Conservation (phyloP, 1,140 invertebrate genomes). For the Habropoda laboriosa region DNA sequence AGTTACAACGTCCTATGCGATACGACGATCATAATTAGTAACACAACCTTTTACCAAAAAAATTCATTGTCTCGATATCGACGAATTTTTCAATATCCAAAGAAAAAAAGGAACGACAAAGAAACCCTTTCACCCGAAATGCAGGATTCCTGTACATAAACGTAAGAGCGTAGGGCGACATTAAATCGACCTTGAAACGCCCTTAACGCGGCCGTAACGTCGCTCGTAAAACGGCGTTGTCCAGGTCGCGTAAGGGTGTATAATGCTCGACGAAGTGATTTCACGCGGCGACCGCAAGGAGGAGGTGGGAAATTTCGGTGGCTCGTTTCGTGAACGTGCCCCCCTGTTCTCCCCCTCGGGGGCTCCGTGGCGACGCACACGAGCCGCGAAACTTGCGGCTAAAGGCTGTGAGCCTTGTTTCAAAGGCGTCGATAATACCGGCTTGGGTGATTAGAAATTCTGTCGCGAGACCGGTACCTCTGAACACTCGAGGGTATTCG, state of each 20-base stretch:
- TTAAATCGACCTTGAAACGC: slow-evolving; percentile 23
- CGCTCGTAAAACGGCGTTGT: background rate
- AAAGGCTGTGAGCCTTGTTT: slow-evolving; percentile 4
- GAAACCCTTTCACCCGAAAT: background rate
- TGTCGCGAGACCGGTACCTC: slow-evolving; percentile 13
- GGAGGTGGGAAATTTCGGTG: background rate
- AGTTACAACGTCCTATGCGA: too few species aligned
- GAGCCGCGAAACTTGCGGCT: slow-evolving; percentile 17
- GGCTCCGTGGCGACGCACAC: background rate
- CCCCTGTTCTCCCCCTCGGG: too few species aligned
- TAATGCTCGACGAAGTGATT: slow-evolving; percentile 16
- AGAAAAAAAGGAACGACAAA: too few species aligned
- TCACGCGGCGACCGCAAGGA: slow-evolving; percentile 7
- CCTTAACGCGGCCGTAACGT: background rate
- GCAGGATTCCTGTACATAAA: background rate
- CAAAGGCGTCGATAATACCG: slow-evolving; percentile 59
- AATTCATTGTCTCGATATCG: too few species aligned
- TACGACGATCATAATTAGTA: too few species aligned
- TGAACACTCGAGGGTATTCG: slow-evolving; percentile 13
- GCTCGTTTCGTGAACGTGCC: background rate
- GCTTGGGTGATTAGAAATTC: slow-evolving; percentile 54
- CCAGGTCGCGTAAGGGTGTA: slow-evolving; percentile 1
- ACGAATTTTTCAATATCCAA: too few species aligned
- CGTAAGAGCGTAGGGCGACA: background rate
- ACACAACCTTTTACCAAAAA: too few species aligned